Evolutionary conservation across 2,888 invertebrate genomes (phyloP).

Genomic region (Nasonovia ribisnigri): DNA sequence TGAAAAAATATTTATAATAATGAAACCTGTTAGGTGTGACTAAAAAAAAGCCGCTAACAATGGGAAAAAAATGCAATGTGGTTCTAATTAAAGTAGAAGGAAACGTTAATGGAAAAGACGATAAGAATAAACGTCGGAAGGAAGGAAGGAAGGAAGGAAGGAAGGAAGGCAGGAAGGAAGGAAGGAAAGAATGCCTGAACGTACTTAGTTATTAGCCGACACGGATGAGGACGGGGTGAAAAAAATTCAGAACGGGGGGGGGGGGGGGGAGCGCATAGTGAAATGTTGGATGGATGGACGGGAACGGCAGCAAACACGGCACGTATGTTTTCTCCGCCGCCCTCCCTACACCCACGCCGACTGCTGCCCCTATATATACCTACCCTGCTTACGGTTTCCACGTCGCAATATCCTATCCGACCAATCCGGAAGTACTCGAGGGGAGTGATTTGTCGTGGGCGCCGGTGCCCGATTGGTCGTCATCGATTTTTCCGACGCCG

Average conservation of each 20-base stretch:
- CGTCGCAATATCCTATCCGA: slow-evolving; percentile 56
- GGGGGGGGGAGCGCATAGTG: slow-evolving; percentile 10
- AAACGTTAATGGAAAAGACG: slow-evolving; percentile 67
- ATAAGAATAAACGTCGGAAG: slow-evolving; percentile 66
- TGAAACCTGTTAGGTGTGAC: neutral
- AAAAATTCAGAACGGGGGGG: slow-evolving; percentile 4
- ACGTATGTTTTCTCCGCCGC: slow-evolving; percentile 51
- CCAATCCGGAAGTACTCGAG: slow-evolving; percentile 65
- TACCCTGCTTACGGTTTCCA: slow-evolving; percentile 19
- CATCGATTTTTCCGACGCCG: slow-evolving; percentile 69
- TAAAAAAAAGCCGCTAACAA: neutral
- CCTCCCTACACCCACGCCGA: neutral
- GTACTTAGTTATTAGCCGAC: slow-evolving; percentile 61
- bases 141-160: slow-evolving; percentile 67
- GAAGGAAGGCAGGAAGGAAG: slow-evolving; percentile 65
- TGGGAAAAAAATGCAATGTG: slow-evolving; percentile 9
- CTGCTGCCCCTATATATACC: neutral
- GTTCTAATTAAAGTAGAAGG: slow-evolving; percentile 64
- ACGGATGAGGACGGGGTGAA: slow-evolving; percentile 37
- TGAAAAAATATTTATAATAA: neutral
- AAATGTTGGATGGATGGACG: slow-evolving; percentile 54
- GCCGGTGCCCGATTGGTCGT: slow-evolving; percentile 66
- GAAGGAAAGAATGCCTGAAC: slow-evolving; percentile 66
- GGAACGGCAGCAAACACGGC: slow-evolving; percentile 46
- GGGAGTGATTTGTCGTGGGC: slow-evolving; percentile 65